phyloP scores from a whole-genome alignment of 2,888 invertebrate species.

The Calameuta pallipes region DNA sequence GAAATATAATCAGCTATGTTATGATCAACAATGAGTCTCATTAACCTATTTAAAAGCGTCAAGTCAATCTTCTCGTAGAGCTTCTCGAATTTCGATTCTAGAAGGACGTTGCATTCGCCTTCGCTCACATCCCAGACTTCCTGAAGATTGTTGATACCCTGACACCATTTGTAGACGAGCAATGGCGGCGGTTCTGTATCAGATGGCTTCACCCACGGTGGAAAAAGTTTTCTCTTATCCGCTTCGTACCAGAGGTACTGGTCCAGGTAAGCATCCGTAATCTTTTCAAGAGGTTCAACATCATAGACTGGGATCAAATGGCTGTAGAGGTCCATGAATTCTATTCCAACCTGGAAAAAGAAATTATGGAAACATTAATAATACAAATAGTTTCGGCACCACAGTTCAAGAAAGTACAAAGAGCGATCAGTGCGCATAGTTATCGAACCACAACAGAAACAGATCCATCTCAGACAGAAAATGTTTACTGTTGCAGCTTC shows the following conservation, averaged over 20 bases:
- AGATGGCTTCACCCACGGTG: conserved; percentile 99
- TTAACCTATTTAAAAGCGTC: conserved; percentile 93
- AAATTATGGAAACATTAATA: background rate
- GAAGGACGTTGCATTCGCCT: conserved; percentile 97
- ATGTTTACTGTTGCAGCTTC: conserved; percentile 9
- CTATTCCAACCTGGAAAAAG: conserved; percentile 86
- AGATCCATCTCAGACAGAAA: conserved; percentile 20
- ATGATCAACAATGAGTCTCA: conserved; percentile 98
- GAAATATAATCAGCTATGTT: conserved; percentile 99
- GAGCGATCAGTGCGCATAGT: background rate
- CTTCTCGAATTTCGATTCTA: conserved; percentile 98
- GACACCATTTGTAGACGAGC: conserved; percentile 98
- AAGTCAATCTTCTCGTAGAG: conserved; percentile 99
- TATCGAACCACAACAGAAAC: conserved; percentile 13
- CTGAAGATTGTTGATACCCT: conserved; percentile 96
- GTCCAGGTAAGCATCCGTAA: conserved; percentile 99
- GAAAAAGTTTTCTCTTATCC: conserved; percentile 95
- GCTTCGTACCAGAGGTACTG: conserved; percentile 99
- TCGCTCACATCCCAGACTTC: conserved; percentile 99
- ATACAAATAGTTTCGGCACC: conserved; percentile 15
- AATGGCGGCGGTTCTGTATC: conserved; percentile 96
- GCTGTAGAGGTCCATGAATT: conserved; percentile 99
- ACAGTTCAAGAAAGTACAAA: conserved; percentile 6
- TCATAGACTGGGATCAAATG: conserved; percentile 99
- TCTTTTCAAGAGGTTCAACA: conserved; percentile 98